Conservation (phyloP, 2,888 invertebrate species). For the Lymantria dispar region DNA sequence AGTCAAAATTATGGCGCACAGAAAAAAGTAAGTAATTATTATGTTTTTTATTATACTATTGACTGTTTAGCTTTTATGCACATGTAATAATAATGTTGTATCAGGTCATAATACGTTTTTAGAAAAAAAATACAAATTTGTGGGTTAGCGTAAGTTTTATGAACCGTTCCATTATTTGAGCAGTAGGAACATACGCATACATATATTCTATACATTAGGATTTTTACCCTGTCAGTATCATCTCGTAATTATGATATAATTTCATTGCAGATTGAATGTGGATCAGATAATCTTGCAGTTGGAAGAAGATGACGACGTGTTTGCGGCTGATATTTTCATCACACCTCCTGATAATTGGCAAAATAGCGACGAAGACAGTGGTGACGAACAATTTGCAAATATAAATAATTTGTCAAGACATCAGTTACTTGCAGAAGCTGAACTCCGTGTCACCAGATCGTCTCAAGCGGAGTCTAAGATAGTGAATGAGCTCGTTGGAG, state of each 20-base stretch:
- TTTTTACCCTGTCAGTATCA: background rate
- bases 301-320: constrained; percentile 10
- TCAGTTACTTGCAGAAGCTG: constrained; percentile 18
- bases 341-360: constrained; percentile 13
- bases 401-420: constrained; percentile 15
- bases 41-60: no score
- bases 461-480: constrained; percentile 5
- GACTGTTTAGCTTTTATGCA: no score
- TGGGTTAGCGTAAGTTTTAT: no score
- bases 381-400: constrained; percentile 7
- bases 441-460: constrained; percentile 11
- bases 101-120: no score
- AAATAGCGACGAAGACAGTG: constrained; percentile 13
- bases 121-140: no score
- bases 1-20: no score
- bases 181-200: no score
- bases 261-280: constrained; percentile 13
- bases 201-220: background rate
- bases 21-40: no score
- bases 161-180: no score
- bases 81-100: no score
- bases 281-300: constrained; percentile 12
- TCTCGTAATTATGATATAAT: background rate
- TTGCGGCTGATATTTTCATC: constrained; percentile 13
- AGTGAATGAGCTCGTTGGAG: constrained; percentile 8